Conservation (phyloP, 2,888 invertebrate species). For the Urechis unicinctus region DNA sequence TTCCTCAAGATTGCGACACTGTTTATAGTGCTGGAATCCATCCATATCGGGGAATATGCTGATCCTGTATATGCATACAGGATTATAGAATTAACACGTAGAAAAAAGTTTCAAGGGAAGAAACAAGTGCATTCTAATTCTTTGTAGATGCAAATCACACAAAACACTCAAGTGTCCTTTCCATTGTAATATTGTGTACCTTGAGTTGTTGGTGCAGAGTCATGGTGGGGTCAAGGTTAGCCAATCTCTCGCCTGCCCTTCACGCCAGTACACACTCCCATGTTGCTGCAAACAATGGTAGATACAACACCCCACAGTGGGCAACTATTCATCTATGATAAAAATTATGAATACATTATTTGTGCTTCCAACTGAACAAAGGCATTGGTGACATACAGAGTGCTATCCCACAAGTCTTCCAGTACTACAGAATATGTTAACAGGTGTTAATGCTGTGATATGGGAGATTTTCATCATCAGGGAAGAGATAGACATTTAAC, state of each 20-base stretch:
- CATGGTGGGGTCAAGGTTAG: slow-evolving; percentile 64
- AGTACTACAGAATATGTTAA: no score
- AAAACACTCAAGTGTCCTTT: no score
- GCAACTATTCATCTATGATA: neutral
- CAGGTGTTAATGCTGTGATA: no score
- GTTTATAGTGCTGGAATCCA: slow-evolving; percentile 79
- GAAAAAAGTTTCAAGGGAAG: no score
- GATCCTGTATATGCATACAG: slow-evolving; percentile 52
- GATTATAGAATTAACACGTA: neutral
- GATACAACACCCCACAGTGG: neutral
- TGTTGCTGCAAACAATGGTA: slow-evolving; percentile 71
- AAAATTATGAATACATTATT: no score
- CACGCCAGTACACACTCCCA: slow-evolving; percentile 92
- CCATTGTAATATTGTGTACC: slow-evolving; percentile 41
- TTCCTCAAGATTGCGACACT: slow-evolving; percentile 74
- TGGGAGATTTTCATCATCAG: no score
- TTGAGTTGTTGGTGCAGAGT: slow-evolving; percentile 78
- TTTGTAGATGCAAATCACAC: no score
- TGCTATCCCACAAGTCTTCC: no score
- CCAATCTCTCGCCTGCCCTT: slow-evolving; percentile 65
- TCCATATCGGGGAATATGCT: slow-evolving; percentile 90
- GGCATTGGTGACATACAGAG: no score
- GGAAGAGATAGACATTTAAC: no score
- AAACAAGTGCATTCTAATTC: no score
- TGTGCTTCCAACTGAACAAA: no score